These are phyloP conservation scores for Dromococcyx pavoninus DNA, from an alignment of 2,797 vertebrate species.

Conservation along the genomic window DNA sequence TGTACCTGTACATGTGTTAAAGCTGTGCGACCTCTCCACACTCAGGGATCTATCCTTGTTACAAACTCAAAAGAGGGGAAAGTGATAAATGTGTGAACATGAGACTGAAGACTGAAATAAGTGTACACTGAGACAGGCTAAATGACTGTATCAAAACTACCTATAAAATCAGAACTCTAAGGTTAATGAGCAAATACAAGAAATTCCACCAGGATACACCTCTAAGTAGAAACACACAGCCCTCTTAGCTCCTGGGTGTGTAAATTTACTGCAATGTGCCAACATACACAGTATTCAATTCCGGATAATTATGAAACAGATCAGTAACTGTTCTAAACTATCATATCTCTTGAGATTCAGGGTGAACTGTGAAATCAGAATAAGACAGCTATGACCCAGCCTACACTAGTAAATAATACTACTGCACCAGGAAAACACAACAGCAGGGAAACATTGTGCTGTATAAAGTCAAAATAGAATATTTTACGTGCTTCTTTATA, in stretches of 20 bases:
- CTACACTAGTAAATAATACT: not conserved
- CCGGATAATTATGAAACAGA: not conserved
- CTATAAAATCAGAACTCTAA: not conserved
- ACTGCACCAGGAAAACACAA: not conserved
- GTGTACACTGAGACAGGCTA: not conserved
- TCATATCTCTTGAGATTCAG: not conserved
- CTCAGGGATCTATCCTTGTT: not conserved
- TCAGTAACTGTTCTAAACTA: conserved; percentile 20
- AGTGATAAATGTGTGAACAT: not conserved
- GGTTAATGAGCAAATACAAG: not conserved
- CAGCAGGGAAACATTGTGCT: not conserved
- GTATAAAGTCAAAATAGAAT: not conserved
- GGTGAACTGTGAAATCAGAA: not conserved
- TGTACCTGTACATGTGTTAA: not conserved
- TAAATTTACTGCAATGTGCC: conserved; percentile 11
- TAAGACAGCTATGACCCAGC: not conserved
- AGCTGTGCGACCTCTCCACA: not conserved
- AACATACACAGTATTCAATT: not conserved
- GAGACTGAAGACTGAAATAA: not conserved
- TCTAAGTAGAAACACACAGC: not conserved
- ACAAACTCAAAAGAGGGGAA: not conserved
- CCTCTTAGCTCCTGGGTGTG: not conserved
- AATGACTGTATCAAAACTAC: not conserved
- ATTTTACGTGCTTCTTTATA: not conserved
- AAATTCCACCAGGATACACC: not conserved